Percentiles rank a stretch among this genome's conserved stretches.
These are phyloP conservation scores for Zoanthus sociatus DNA, from an alignment of 92 coral and sea anemone species.

Conservation along the genomic window DNA sequence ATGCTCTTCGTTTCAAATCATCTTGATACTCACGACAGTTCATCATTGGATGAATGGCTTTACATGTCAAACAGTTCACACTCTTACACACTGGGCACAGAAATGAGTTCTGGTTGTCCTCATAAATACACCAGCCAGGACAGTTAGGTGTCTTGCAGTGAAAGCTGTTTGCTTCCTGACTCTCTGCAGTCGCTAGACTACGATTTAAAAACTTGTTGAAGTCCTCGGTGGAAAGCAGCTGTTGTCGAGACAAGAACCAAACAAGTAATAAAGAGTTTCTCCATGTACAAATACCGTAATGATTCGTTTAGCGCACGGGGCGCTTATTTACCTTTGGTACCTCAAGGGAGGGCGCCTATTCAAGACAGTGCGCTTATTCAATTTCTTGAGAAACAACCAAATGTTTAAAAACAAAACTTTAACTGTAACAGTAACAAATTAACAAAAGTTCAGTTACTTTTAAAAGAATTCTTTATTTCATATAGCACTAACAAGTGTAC, in stretches of 20 bases:
- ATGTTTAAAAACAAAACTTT: no score
- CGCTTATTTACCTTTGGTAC: no score
- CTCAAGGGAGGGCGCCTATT: no score
- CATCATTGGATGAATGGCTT: conserved; percentile 89
- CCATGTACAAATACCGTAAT: no score
- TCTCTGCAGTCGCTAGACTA: conserved; percentile 94
- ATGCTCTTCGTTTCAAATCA: conserved; percentile 88
- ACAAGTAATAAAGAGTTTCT: no score
- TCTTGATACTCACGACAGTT: conserved; percentile 97
- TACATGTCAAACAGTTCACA: conserved; percentile 94
- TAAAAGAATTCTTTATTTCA: no score
- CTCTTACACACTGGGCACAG: conserved; percentile 89
- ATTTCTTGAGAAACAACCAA: no score
- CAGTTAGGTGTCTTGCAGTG: conserved; percentile 98
- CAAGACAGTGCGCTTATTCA: no score
- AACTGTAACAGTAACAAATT: no score
- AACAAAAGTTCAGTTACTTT: no score
- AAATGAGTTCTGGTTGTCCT: conserved; percentile 91
- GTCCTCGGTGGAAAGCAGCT: conserved; percentile 88
- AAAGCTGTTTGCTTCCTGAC: conserved; percentile 95
- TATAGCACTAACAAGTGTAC: no score
- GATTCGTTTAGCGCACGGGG: no score
- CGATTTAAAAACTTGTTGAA: conserved; percentile 94
- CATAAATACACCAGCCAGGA: conserved; percentile 98
- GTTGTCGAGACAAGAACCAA: conserved; percentile 14